These are phyloP conservation scores for Osmerus mordax DNA, from an alignment of 2,113 vertebrate genomes.

Conservation along the genomic window DNA sequence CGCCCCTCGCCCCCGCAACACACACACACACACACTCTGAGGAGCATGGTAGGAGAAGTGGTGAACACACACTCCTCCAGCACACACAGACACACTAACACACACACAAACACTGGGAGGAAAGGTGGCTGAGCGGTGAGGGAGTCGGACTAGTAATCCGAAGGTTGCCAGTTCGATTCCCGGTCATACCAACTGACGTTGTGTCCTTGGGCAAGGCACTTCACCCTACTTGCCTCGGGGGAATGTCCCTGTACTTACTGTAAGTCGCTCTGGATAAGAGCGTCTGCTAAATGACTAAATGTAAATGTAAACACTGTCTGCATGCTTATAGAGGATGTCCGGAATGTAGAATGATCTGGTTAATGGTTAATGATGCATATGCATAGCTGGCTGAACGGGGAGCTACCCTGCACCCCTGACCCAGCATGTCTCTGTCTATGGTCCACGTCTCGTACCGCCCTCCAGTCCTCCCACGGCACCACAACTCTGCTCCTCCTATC, in stretches of 20 bases:
- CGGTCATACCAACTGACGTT: too few relatives aligned
- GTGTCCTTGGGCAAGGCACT: too few relatives aligned
- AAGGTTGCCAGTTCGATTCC: too few relatives aligned
- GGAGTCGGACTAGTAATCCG: too few relatives aligned
- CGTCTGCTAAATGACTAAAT: too few relatives aligned
- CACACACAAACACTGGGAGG: neutral
- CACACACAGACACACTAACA: neutral
- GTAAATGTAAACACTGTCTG: too few relatives aligned
- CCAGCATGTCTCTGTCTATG: conserved; percentile 12
- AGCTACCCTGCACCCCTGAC: conserved; percentile 29
- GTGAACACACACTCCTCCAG: neutral
- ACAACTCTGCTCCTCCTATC: neutral
- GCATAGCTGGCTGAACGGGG: conserved; percentile 6
- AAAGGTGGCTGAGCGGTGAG: too few relatives aligned
- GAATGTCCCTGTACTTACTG: too few relatives aligned
- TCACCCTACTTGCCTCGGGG: too few relatives aligned
- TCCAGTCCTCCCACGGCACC: conserved; percentile 2
- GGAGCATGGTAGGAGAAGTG: neutral
- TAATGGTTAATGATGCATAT: conserved; percentile 24
- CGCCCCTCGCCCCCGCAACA: neutral
- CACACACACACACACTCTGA: neutral
- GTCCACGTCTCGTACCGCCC: neutral
- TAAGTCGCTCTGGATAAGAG: too few relatives aligned
- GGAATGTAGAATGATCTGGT: conserved; percentile 29
- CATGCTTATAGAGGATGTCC: conserved; percentile 27